These are phyloP conservation scores for Dioctria linearis DNA, from an alignment of 2,888 invertebrate genomes.

Conservation along the genomic window DNA sequence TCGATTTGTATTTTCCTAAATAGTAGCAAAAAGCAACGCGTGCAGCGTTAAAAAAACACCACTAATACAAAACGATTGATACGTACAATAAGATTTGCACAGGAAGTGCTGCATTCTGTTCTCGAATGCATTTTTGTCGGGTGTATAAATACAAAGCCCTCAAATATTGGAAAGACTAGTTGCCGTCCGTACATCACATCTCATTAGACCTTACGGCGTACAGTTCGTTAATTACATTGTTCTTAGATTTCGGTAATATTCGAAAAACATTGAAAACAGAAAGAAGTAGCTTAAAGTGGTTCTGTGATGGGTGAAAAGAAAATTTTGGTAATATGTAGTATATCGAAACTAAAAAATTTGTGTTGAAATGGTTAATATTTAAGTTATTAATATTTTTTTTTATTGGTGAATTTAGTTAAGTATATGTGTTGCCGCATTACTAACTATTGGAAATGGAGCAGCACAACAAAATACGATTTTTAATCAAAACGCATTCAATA, in stretches of 20 bases:
- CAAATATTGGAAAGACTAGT: conserved; percentile 48
- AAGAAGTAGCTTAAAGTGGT: background rate
- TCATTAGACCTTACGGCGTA: conserved; percentile 23
- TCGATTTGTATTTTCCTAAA: conserved; percentile 43
- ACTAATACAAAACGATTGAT: conserved; percentile 11
- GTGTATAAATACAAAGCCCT: conserved; percentile 52
- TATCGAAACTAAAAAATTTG: background rate
- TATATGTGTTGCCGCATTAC: conserved; percentile 15
- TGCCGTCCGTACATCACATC: conserved; percentile 25
- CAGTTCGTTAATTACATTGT: conserved; percentile 20
- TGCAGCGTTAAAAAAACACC: conserved; percentile 19
- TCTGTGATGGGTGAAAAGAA: conserved; percentile 38
- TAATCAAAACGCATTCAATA: conserved; percentile 60
- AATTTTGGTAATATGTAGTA: conserved; percentile 29
- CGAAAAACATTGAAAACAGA: background rate
- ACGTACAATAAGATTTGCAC: conserved; percentile 36
- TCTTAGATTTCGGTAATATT: conserved; percentile 4
- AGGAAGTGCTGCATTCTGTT: conserved; percentile 34
- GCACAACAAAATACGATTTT: conserved; percentile 54
- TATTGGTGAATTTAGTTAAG: conserved; percentile 2
- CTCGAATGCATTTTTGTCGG: conserved; percentile 18
- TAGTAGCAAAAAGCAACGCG: conserved; percentile 36
- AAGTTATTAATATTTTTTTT: background rate
- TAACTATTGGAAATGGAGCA: conserved; percentile 20
- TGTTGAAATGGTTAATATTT: too few species aligned